phyloP scores from a whole-genome alignment of 2,797 vertebrate genomes.

The Chaunax sp. region DNA sequence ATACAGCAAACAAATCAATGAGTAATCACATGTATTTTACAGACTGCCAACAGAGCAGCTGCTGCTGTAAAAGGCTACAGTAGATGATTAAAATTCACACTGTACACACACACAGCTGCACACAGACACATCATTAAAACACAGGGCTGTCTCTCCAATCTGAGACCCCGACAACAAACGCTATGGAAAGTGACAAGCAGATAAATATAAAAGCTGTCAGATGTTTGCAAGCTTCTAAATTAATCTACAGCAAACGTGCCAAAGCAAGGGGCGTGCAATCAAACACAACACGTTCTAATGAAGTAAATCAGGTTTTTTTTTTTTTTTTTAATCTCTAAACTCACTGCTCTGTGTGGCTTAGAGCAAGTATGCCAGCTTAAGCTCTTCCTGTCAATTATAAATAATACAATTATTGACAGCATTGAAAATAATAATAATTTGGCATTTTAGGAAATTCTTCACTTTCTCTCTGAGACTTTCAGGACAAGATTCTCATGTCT shows the following conservation, averaged over 20 bases:
- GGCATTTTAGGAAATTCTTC: conserved; percentile 2
- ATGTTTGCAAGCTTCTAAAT: conserved; percentile 33
- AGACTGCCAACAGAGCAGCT: too few relatives aligned
- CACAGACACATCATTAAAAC: conserved; percentile 23
- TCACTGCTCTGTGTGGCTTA: too few relatives aligned
- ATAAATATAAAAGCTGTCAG: conserved; percentile 52
- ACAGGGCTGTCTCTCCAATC: conserved; percentile 24
- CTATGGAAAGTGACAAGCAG: conserved; percentile 29
- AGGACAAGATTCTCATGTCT: neutral
- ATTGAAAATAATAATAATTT: conserved; percentile 8
- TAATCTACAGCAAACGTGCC: conserved; percentile 32
- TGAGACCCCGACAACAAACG: conserved; percentile 27
- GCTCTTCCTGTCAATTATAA: neutral
- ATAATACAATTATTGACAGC: neutral
- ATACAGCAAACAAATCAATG: too few relatives aligned
- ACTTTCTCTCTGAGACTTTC: neutral
- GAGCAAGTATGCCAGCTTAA: neutral
- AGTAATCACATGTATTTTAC: too few relatives aligned
- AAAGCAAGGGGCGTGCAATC: neutral
- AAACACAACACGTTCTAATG: conserved; percentile 1
- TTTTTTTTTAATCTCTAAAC: too few relatives aligned
- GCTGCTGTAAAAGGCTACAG: too few relatives aligned
- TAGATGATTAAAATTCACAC: neutral
- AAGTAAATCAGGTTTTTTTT: conserved; percentile 32
- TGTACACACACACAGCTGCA: neutral